A percentile compares a stretch with the other conserved stretches of the same genome.
Conservation (phyloP, 2,113 vertebrate genomes). For the Pluvialis apricaria region DNA sequence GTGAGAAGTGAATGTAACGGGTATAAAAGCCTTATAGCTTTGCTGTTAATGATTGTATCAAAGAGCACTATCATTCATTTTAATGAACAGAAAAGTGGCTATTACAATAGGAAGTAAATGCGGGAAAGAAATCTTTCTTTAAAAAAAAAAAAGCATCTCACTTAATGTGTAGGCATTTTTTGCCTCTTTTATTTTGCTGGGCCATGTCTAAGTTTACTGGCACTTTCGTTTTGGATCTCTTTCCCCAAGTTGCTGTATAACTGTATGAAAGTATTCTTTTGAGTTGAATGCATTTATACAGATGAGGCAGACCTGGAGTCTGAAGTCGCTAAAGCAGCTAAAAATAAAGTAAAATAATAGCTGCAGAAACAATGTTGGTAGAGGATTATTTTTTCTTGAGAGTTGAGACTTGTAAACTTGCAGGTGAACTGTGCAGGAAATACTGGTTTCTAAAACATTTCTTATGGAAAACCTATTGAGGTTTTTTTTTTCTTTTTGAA, state of each 20-base stretch:
- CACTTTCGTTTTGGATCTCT: conserved; percentile 83
- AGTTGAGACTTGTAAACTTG: conserved; percentile 76
- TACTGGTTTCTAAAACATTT: conserved; percentile 86
- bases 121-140: conserved; percentile 75
- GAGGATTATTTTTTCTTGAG: conserved; percentile 74
- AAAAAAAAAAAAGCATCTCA: conserved; percentile 75
- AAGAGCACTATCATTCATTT: conserved; percentile 71
- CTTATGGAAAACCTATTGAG: conserved; percentile 55
- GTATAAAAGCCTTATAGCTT: conserved; percentile 76
- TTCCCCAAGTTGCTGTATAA: conserved; percentile 86
- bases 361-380: conserved; percentile 76
- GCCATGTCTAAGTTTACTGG: conserved; percentile 86
- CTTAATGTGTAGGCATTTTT: conserved; percentile 82
- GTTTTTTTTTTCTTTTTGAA: conserved; percentile 50
- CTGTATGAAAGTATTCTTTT: conserved; percentile 74
- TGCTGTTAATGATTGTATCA: conserved; percentile 70
- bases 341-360: conserved; percentile 69
- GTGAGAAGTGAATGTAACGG: conserved; percentile 79
- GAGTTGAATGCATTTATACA: conserved; percentile 65
- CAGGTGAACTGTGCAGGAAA: conserved; percentile 84
- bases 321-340: conserved; percentile 78
- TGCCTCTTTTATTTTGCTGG: conserved; percentile 77
- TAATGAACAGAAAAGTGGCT: conserved; percentile 69
- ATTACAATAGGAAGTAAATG: conserved; percentile 50
- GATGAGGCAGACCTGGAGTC: conserved; percentile 76